These are phyloP conservation scores for Hyles lineata DNA, from an alignment of 2,888 invertebrate genomes.

Conservation along the genomic window DNA sequence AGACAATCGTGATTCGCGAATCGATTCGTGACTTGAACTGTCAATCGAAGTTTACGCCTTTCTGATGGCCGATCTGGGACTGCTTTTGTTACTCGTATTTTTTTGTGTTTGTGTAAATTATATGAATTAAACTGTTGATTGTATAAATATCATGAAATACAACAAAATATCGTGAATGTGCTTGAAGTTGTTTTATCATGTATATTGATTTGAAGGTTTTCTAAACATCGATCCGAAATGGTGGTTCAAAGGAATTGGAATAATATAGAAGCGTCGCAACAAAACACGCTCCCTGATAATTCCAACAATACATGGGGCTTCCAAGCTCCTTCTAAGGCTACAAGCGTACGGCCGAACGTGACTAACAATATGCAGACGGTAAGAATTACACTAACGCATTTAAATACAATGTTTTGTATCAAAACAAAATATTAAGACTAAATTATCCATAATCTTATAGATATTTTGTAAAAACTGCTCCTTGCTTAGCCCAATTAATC, in stretches of 20 bases:
- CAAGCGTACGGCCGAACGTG: constrained; percentile 60
- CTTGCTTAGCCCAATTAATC: too few species aligned
- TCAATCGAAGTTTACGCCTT: neutral
- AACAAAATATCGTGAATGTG: constrained; percentile 40
- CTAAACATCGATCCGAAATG: constrained; percentile 64
- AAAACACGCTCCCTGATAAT: constrained; percentile 60
- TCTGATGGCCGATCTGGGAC: neutral
- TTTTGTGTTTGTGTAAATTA: constrained; percentile 25
- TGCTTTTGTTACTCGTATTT: neutral
- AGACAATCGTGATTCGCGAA: neutral
- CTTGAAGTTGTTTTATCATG: constrained; percentile 36
- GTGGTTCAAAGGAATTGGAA: constrained; percentile 78
- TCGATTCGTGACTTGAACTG: neutral
- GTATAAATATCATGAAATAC: neutral
- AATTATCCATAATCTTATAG: too few species aligned
- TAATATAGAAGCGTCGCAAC: constrained; percentile 65
- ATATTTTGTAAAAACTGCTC: too few species aligned
- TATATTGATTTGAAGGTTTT: constrained; percentile 38
- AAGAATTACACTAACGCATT: constrained; percentile 29
- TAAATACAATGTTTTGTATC: neutral
- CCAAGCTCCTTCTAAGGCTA: constrained; percentile 65
- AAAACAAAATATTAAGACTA: neutral
- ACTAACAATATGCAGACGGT: constrained; percentile 71
- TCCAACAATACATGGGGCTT: constrained; percentile 70
- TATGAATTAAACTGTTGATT: neutral